Evolutionary conservation across 1,140 invertebrate species (phyloP).

Genomic region (Drosophila kohkoa): DNA sequence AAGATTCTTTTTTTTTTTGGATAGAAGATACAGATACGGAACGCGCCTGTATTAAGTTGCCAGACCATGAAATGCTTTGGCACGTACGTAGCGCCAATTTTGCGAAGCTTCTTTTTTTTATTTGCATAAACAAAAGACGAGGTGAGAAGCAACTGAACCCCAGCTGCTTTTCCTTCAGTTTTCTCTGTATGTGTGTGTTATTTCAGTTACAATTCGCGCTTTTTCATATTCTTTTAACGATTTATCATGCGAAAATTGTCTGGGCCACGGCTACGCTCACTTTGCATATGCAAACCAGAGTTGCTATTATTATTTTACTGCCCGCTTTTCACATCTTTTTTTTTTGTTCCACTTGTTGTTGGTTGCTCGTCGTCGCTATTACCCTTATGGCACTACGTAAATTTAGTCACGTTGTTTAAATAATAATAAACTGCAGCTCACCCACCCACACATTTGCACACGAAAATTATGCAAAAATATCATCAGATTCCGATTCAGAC

Average conservation of each 20-base stretch:
- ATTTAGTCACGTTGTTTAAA: constrained; percentile 82
- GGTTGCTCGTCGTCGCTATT: background rate
- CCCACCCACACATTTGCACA: constrained; percentile 12
- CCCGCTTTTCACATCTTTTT: constrained; percentile 57
- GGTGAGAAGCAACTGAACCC: constrained; percentile 36
- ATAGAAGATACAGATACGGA: constrained; percentile 41
- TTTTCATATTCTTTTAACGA: constrained; percentile 81
- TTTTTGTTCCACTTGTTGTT: constrained; percentile 20
- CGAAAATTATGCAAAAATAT: constrained; percentile 74
- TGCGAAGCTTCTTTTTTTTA: constrained; percentile 68
- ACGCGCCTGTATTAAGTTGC: constrained; percentile 74
- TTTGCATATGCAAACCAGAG: constrained; percentile 65
- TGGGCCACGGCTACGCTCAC: constrained; percentile 62
- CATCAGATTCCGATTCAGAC: constrained; percentile 59
- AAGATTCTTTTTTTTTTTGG: constrained; percentile 12
- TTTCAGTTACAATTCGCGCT: constrained; percentile 77
- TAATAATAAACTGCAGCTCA: constrained; percentile 74
- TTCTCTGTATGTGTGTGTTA: constrained; percentile 49
- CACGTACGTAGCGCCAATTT: constrained; percentile 81
- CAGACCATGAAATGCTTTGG: constrained; percentile 82
- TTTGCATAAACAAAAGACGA: constrained; percentile 76
- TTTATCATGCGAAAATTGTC: constrained; percentile 83
- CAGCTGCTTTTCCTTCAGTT: background rate
- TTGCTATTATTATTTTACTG: constrained; percentile 78
- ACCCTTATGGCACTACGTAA: constrained; percentile 63